Base-by-base conservation (phyloP, 2,797 vertebrate genomes). In the Cyclura pinguis region DNA sequence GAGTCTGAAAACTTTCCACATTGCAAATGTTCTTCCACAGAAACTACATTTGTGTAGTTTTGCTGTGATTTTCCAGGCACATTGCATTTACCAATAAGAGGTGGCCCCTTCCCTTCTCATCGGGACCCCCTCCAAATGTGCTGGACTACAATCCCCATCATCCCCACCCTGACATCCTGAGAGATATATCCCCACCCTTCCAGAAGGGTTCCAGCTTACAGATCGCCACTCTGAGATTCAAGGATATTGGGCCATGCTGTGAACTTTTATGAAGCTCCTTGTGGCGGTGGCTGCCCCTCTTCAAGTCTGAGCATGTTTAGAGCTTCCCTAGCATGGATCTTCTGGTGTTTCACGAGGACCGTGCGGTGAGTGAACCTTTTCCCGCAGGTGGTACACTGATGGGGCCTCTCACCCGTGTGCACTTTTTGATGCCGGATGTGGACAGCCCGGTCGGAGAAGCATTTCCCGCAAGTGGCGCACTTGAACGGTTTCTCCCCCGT, bases 401-500 rank as follows among this genome's bases (percentile, higher is more conserved):
- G 89, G 0, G 89, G 89, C 55, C 89, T 81, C 84, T 90, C 89
- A 24, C 89, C 89, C 0, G 89, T 90, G 78, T 90, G 89, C 67
- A 90, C 89, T 2, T 90, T 90, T 84, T 90, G 89, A 27, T 90
- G 89, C 22, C 89, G 67, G 42, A 90, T 90, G 69, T 81, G 89
- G 38, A 90, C 89, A 0, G 89, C 89, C 13, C 89, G 78, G 57
- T 90, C 89, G 0, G 77, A 90, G 55, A 90, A 90, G 67, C 89
- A 90, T 4, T 90, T 90, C 55, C 89, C 89, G 2, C 89, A 90
- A 0, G 84, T 90, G 84, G 89, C 67, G 0, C 89, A 90, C 42
- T 90, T 86, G 89, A 90, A 87, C 50, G 27, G 10, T 80, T 91
- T 64, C 47, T 67, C 87, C 83, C 80, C 94, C 2, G n/a, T 90